phyloP scores from a whole-genome alignment of 2,888 invertebrate genomes.

The Agrypnus murinus region DNA sequence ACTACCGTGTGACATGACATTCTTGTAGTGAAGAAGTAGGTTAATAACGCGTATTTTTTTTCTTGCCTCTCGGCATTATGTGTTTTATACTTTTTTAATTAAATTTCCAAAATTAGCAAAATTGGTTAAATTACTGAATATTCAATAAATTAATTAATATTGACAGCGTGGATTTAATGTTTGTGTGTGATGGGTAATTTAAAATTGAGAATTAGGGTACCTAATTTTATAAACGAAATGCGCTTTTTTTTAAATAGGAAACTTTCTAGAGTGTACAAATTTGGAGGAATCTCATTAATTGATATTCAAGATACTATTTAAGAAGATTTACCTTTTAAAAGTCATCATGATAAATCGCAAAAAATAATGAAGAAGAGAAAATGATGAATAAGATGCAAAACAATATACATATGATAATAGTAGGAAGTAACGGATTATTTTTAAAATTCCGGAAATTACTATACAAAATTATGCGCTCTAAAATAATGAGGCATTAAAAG shows the following conservation, averaged over 20 bases:
- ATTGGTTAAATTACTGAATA: too few species aligned
- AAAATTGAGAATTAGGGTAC: background rate
- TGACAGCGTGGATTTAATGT: too few species aligned
- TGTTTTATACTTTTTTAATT: background rate
- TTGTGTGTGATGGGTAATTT: too few species aligned
- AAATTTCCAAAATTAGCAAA: background rate
- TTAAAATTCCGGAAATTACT: constrained; percentile 5
- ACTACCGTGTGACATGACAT: constrained; percentile 33
- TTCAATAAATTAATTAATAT: too few species aligned
- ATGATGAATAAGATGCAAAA: background rate
- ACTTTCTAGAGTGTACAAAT: constrained; percentile 4
- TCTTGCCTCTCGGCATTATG: background rate
- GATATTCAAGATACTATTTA: background rate
- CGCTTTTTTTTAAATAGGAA: background rate
- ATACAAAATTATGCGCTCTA: background rate
- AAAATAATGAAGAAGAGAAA: background rate
- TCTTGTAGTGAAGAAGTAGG: constrained; percentile 32
- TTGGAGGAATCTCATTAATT: background rate
- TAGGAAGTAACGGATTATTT: background rate
- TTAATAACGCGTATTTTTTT: constrained; percentile 32
- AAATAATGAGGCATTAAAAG: background rate
- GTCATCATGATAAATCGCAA: too few species aligned
- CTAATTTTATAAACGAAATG: background rate
- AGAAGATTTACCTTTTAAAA: background rate
- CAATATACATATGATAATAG: background rate